phyloP scores from a whole-genome alignment of 2,888 invertebrate species.

The Rhogogaster chlorosoma region DNA sequence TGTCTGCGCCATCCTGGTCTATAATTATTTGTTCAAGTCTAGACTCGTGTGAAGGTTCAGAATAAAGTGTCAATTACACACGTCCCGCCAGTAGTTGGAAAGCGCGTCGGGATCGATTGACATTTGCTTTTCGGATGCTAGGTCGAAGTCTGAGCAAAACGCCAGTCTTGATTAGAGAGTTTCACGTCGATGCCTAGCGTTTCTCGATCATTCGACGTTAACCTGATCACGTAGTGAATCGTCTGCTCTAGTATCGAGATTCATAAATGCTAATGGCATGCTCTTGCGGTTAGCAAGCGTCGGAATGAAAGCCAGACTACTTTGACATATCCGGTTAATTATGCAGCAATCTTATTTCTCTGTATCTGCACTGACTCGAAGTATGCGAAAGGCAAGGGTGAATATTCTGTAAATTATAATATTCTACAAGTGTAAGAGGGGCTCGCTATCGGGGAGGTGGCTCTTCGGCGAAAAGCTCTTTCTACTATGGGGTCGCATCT shows the following conservation, averaged over 20 bases:
- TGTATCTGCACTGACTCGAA: not conserved
- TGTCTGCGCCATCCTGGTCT: not conserved
- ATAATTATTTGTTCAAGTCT: slow-evolving; percentile 17
- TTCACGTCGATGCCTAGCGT: slow-evolving; percentile 18
- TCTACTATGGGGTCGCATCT: not conserved
- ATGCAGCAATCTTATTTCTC: slow-evolving; percentile 15
- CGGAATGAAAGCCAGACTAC: not conserved
- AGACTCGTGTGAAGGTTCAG: not conserved
- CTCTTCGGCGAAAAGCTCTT: not conserved
- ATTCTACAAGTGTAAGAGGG: slow-evolving; percentile 18
- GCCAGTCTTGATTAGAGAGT: slow-evolving; percentile 45
- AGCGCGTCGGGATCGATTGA: slow-evolving; percentile 28
- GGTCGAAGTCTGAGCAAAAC: not conserved
- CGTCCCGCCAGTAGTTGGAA: not conserved
- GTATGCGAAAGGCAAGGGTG: not conserved
- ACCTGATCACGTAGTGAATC: not conserved
- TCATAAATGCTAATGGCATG: slow-evolving; percentile 27
- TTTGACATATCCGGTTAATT: slow-evolving; percentile 17
- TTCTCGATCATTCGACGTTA: slow-evolving; percentile 20
- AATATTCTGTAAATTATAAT: not conserved
- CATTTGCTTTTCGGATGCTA: slow-evolving; percentile 29
- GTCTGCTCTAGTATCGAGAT: not conserved
- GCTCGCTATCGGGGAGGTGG: slow-evolving; percentile 8
- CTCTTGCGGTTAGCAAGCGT: not conserved
- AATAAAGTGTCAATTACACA: slow-evolving; percentile 29